Conservation (phyloP, 2,797 vertebrate species). For the Champsocephalus esox region DNA sequence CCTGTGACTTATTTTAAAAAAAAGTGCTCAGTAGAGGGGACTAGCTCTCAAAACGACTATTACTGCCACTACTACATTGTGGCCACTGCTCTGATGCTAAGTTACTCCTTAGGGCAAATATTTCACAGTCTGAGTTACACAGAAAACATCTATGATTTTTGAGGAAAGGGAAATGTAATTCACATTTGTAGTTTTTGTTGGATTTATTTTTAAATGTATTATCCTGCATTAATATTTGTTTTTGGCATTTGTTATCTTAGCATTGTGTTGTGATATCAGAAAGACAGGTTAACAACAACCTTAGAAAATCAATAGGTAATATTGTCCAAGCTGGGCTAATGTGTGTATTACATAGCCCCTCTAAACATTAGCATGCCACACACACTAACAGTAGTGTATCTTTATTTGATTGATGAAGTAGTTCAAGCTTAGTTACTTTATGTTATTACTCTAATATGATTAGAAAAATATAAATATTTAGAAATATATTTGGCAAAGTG, state of each 20-base stretch:
- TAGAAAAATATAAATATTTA: neutral
- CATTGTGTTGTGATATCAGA: neutral
- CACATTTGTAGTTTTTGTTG: neutral
- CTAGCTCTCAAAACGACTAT: neutral
- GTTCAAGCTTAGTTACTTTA: neutral
- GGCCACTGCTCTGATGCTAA: too few species aligned
- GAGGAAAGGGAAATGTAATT: too few species aligned
- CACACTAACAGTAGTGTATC: too few species aligned
- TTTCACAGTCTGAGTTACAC: too few species aligned
- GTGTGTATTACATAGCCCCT: too few species aligned
- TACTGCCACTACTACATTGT: neutral
- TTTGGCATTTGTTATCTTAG: neutral
- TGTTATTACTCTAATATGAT: neutral
- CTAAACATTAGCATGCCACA: too few species aligned
- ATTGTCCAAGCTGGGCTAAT: too few species aligned
- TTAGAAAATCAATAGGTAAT: too few species aligned
- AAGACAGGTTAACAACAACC: too few species aligned
- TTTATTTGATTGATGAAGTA: neutral
- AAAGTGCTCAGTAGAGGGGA: constrained; percentile 13
- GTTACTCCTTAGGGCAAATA: too few species aligned
- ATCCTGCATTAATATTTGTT: neutral
- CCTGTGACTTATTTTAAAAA: too few species aligned
- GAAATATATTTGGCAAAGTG: neutral
- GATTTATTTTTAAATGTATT: neutral
- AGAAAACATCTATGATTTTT: too few species aligned